A percentile compares a stretch with the other conserved stretches of the same genome.
Evolutionary conservation across 2,888 invertebrate species (phyloP).

Genomic region (Pediacus dermestoides): DNA sequence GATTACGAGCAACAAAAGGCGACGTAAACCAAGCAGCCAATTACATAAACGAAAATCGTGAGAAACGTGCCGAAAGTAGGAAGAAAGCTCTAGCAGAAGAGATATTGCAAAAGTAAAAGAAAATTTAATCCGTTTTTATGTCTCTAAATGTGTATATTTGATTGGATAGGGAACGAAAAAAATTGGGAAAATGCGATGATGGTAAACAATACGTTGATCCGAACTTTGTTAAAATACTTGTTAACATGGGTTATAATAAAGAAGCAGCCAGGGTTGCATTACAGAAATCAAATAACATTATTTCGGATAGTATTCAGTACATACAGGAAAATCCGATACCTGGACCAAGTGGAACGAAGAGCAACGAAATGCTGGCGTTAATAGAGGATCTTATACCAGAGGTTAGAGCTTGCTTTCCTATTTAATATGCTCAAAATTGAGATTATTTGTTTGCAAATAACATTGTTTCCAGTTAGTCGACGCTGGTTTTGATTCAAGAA

Average conservation of each 20-base stretch:
- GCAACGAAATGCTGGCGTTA: constrained; percentile 39
- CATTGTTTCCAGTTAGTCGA: constrained; percentile 54
- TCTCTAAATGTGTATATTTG: constrained; percentile 5
- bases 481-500: constrained; percentile 59
- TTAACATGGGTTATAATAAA: constrained; percentile 67
- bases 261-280: constrained; percentile 61
- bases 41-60: constrained; percentile 58
- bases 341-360: constrained; percentile 47
- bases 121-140: not conserved
- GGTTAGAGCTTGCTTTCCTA: constrained; percentile 35
- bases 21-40: constrained; percentile 61
- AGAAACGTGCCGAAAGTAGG: constrained; percentile 52
- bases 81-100: constrained; percentile 54
- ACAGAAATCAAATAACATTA: constrained; percentile 63
- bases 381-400: constrained; percentile 44
- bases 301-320: constrained; percentile 62
- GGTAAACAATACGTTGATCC: constrained; percentile 56
- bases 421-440: too few species aligned
- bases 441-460: too few species aligned
- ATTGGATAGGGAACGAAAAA: constrained; percentile 49
- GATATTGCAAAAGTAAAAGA: constrained; percentile 43
- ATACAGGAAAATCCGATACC: constrained; percentile 59
- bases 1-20: constrained; percentile 60
- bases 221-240: constrained; percentile 54
- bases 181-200: constrained; percentile 59